phyloP scores from a whole-genome alignment of 2,113 vertebrate genomes.

The Ciconia stormi region DNA sequence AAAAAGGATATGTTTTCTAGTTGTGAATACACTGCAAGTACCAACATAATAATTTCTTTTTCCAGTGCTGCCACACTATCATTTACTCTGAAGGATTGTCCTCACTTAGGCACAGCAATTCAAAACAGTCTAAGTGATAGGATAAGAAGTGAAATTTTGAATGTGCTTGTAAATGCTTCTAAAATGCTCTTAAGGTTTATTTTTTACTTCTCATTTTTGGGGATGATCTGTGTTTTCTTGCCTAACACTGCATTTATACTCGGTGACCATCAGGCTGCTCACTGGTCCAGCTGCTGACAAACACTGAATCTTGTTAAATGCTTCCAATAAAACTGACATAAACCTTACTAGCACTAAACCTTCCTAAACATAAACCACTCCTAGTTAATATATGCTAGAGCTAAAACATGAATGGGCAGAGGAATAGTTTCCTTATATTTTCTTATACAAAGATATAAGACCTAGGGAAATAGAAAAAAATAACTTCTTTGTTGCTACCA shows the following conservation, averaged over 20 bases:
- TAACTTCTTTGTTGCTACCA: neutral
- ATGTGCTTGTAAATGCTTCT: neutral
- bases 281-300: neutral
- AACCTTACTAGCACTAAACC: conserved; percentile 5
- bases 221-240: neutral
- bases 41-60: neutral
- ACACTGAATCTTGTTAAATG: conserved; percentile 7
- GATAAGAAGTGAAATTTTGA: neutral
- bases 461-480: neutral
- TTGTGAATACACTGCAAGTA: neutral
- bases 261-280: neutral
- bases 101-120: neutral
- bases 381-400: neutral
- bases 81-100: neutral
- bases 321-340: conserved; percentile 30
- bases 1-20: neutral
- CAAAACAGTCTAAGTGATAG: neutral
- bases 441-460: neutral
- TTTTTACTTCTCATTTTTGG: neutral
- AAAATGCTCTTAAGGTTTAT: neutral
- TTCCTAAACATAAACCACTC: conserved; percentile 36
- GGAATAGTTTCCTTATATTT: conserved; percentile 31
- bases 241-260: neutral
- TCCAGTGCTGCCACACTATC: neutral
- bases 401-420: conserved; percentile 28